Percentiles rank a stretch among this genome's conserved stretches.
phyloP scores from a whole-genome alignment of 2,888 invertebrate species.

The Synergus japonicus region DNA sequence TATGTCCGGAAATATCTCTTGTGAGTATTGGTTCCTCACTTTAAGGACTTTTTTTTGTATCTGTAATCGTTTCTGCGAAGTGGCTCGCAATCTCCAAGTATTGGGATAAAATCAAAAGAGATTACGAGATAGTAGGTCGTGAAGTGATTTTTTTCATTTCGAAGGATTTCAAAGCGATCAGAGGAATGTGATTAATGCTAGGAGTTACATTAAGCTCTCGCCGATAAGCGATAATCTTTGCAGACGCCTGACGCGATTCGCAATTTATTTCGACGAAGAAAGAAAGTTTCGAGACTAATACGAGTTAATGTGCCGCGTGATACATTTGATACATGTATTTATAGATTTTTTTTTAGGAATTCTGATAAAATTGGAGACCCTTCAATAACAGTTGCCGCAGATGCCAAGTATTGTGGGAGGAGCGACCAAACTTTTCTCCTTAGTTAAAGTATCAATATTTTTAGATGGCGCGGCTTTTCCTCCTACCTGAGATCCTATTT shows the following conservation, averaged over 20 bases:
- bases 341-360: conserved; percentile 49
- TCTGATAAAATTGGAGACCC: conserved; percentile 69
- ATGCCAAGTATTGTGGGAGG: conserved; percentile 57
- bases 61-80: not conserved
- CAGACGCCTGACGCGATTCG: conserved; percentile 61
- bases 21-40: not conserved
- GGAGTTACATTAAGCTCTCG: conserved; percentile 23
- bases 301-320: conserved; percentile 70
- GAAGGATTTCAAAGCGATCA: conserved; percentile 14
- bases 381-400: conserved; percentile 69
- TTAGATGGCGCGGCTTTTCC: conserved; percentile 66
- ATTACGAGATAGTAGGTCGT: conserved; percentile 16
- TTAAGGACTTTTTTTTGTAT: not conserved
- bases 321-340: conserved; percentile 53
- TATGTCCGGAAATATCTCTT: not conserved
- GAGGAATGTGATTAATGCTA: conserved; percentile 33
- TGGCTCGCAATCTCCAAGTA: conserved; percentile 9
- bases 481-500: conserved; percentile 67
- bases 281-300: conserved; percentile 72
- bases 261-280: conserved; percentile 62
- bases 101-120: not conserved
- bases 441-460: conserved; percentile 75
- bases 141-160: conserved; percentile 27
- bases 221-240: conserved; percentile 59
- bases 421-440: conserved; percentile 69